Percentiles rank a stretch among this genome's conserved stretches.
These are phyloP conservation scores for Battus philenor DNA, from an alignment of 1,140 invertebrate species.

Conservation along the genomic window DNA sequence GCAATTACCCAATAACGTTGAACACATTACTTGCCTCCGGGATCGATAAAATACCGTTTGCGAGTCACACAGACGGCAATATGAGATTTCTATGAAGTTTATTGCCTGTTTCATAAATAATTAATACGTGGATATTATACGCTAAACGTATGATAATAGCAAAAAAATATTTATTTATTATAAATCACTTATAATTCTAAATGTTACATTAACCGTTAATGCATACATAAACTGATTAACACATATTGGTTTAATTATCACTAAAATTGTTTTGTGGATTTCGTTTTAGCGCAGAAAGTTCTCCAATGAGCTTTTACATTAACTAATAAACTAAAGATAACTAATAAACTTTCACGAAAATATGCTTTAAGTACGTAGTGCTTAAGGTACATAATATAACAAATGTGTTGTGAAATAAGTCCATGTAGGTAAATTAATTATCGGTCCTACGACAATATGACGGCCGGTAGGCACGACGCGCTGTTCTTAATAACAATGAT, in stretches of 20 bases:
- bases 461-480: constrained; percentile 4
- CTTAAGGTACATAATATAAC: background rate
- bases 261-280: too few species aligned
- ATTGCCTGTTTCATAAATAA: background rate
- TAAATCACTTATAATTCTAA: too few species aligned
- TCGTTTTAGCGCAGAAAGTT: too few species aligned
- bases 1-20: background rate
- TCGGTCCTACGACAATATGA: constrained; percentile 22
- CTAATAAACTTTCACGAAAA: background rate
- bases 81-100: background rate
- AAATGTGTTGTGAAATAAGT: constrained; percentile 6
- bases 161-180: too few species aligned
- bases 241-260: too few species aligned
- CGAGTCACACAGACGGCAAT: background rate
- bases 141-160: too few species aligned
- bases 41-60: background rate
- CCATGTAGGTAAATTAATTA: constrained; percentile 11
- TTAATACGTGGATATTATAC: too few species aligned
- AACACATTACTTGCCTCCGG: background rate
- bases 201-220: too few species aligned
- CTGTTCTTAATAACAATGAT: constrained; percentile 19
- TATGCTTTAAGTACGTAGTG: background rate
- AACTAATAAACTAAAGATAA: too few species aligned
- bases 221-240: too few species aligned
- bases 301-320: too few species aligned